Base-by-base conservation (phyloP, 2,113 vertebrate genomes). In the Uropsilus gracilis region DNA sequence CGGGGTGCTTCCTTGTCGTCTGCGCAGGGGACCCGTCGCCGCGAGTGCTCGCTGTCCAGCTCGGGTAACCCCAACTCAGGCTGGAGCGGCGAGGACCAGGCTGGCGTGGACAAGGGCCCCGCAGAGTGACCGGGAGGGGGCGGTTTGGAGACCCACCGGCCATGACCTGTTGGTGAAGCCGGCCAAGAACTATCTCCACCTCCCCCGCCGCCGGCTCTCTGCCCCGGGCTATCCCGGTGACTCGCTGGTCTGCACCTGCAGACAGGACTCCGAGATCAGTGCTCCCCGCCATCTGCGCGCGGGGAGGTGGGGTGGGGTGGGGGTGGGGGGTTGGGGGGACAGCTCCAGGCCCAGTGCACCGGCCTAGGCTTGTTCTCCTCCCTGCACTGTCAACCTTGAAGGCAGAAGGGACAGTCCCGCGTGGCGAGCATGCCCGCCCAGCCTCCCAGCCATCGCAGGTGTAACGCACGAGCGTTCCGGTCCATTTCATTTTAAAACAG, bases 281-380 rank as follows among this genome's bases (percentile, higher is more conserved):
- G 10, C 18, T 85, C 11, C 34, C 7, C 26, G 32, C 89, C 64
- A 46, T 1, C 32, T 55, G 66, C 8, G 20, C 50, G n/a, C n/a
- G n/a, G n/a, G n/a, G n/a, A n/a, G n/a, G n/a, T n/a, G n/a, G n/a
- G n/a, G n/a, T n/a, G n/a, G n/a, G n/a, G n/a, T n/a, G n/a, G n/a
- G n/a, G n/a, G n/a, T n/a, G n/a, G n/a, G n/a, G n/a, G n/a, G n/a
- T n/a, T n/a, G n/a, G n/a, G n/a, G n/a, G n/a, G n/a, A n/a, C n/a
- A n/a, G n/a, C 59, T 22, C 7, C 0, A 37, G 30, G 39, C 34
- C 55, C 34, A 66, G 8, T 48, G n/a, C 32, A 0, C 0, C 2
- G 63, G 39, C 57, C 53, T 64, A 53, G 39, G 83, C 39, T 75
- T 26, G 12, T 86, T 86, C 73, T 90, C 57, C 37, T 80, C 30